Base-by-base conservation (phyloP, 2,797 vertebrate species). In the Bufotes viridis region DNA sequence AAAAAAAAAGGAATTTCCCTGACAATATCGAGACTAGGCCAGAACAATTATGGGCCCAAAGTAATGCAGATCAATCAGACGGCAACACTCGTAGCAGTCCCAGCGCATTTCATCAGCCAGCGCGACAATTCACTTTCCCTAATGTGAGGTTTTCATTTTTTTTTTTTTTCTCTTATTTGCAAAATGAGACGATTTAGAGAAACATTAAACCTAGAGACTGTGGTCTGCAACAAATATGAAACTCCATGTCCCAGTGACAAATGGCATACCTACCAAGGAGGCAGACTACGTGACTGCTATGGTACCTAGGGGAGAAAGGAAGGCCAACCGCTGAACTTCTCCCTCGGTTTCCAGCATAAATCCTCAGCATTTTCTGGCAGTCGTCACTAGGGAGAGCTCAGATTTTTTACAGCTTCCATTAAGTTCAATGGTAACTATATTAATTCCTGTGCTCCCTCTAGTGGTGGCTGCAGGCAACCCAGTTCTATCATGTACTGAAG, bases 41-140 rank as follows among this genome's bases (percentile, higher is more conserved):
- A 9, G 60, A 61, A 78, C 88, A 86, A 86, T 89, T 86, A 85
- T 14, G 57, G 61, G n/a, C 24, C 75, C 74, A 72, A 88, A 88
- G 69, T 63, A 63, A 81, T 63, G 78, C 51, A 63, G 86, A 81
- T 74, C 86, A 63, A 78, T 34, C 67, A 81, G 74, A 72, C 24
- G 42, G 4, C 49, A 86, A 29, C 61, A 34, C 65, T 81, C 3
- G 58, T 24, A 65, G 63, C 60, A 49, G 58, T 49, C 81, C 42
- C 14, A 11, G 70, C 72, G 57, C 70, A 7, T 61, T 74, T 61
- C 67, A 84, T 34, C 67, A 72, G 82, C 82, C 49, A 7, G 49
- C 49, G 24, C 12, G 18, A 17, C 57, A 29, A n/a, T 72, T 72
- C 34, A 24, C 82, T 42, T 61, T 49, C 82, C 49, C 74, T 14